A percentile compares a stretch with the other conserved stretches of the same genome.
Evolutionary conservation across 1,140 invertebrate genomes (phyloP).

Genomic region (Drosophila kikkawai): DNA sequence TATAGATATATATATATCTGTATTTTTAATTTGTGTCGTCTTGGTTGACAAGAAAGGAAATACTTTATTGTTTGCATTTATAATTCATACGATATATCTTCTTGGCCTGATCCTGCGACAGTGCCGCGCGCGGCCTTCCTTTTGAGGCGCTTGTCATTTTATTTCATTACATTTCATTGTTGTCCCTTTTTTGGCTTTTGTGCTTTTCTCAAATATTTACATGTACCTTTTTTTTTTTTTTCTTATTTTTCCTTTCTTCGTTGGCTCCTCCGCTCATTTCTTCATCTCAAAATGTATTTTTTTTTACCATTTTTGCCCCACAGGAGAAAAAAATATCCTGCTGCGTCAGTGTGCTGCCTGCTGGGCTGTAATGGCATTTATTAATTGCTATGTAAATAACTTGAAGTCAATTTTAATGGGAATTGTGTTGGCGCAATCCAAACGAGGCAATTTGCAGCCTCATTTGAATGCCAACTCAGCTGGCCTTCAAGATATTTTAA

Average conservation of each 20-base stretch:
- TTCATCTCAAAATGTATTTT: not conserved
- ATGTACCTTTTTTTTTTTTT: slow-evolving; percentile 53
- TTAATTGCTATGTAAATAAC: slow-evolving; percentile 75
- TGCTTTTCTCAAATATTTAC: slow-evolving; percentile 76
- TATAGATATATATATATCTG: not conserved
- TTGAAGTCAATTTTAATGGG: slow-evolving; percentile 49
- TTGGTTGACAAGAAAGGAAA: slow-evolving; percentile 60
- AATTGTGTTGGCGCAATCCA: slow-evolving; percentile 46
- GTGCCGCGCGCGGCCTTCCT: slow-evolving; percentile 19
- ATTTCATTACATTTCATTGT: slow-evolving; percentile 71
- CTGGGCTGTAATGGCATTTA: slow-evolving; percentile 58
- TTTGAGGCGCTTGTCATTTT: slow-evolving; percentile 68
- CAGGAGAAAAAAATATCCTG: slow-evolving; percentile 29
- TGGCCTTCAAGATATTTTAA: slow-evolving; percentile 11
- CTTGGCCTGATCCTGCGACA: slow-evolving; percentile 28
- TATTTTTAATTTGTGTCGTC: slow-evolving; percentile 57
- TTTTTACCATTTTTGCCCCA: slow-evolving; percentile 6
- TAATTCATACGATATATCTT: slow-evolving; percentile 58
- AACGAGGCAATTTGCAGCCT: slow-evolving; percentile 50
- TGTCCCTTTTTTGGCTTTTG: slow-evolving; percentile 73
- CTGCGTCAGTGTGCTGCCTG: slow-evolving; percentile 29
- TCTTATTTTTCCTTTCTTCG: slow-evolving; percentile 8
- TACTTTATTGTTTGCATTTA: slow-evolving; percentile 65
- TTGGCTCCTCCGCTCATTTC: slow-evolving; percentile 1
- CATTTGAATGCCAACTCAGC: slow-evolving; percentile 30